Percentiles rank a stretch among this genome's conserved stretches.
Conservation (phyloP, 1,140 invertebrate genomes). For the Ostrea denselamellosa region DNA sequence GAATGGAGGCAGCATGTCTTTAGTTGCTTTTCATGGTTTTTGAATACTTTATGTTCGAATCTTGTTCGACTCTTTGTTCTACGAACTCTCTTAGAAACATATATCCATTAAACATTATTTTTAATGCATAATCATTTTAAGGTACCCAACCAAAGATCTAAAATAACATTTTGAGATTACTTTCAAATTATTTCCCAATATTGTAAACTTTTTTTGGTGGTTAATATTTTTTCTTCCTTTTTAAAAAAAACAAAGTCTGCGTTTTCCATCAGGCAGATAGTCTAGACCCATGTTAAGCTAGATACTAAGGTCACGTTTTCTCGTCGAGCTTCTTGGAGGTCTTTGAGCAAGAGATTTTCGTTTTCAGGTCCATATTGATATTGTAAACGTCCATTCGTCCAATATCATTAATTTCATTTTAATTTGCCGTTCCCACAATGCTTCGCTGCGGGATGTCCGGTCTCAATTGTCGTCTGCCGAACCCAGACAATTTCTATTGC, state of each 20-base stretch:
- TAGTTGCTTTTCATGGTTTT: too few species aligned
- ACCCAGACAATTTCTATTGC: background rate
- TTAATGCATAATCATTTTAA: too few species aligned
- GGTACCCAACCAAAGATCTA: too few species aligned
- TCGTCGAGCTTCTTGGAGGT: background rate
- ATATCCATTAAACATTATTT: too few species aligned
- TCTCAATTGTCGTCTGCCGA: background rate
- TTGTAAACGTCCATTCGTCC: slow-evolving; percentile 25
- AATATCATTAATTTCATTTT: slow-evolving; percentile 26
- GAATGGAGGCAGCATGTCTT: too few species aligned
- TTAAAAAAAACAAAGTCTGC: background rate
- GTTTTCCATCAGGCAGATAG: too few species aligned
- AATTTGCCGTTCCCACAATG: slow-evolving; percentile 34
- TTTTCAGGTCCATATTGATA: slow-evolving; percentile 24
- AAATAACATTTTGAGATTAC: too few species aligned
- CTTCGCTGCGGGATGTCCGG: background rate
- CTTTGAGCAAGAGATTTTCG: background rate
- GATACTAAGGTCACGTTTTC: background rate
- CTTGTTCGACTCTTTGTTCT: too few species aligned
- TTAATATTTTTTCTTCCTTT: background rate
- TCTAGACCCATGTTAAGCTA: background rate
- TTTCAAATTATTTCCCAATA: too few species aligned
- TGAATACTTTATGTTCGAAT: too few species aligned
- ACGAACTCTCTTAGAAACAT: too few species aligned
- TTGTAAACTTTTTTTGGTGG: too few species aligned